phyloP scores from a whole-genome alignment of 92 coral and sea anemone species.

The Hydrozoanthus gracilis region DNA sequence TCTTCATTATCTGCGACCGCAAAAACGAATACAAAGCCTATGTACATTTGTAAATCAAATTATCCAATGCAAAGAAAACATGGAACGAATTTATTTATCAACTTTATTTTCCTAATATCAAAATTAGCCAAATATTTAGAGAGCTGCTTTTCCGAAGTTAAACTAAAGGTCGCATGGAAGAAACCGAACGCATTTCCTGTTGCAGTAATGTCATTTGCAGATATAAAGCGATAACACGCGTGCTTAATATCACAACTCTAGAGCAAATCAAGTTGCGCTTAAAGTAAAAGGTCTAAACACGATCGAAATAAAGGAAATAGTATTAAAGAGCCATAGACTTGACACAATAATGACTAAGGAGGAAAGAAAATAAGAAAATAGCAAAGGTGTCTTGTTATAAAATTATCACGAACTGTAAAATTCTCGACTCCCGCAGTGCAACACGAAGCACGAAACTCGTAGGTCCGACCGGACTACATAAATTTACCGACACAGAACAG shows the following conservation, averaged over 20 bases:
- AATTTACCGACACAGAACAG: background rate
- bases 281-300: background rate
- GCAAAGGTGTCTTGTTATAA: background rate
- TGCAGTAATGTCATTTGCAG: background rate
- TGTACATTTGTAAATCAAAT: slow-evolving; percentile 12
- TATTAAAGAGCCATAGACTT: background rate
- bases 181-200: slow-evolving; percentile 5
- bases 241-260: background rate
- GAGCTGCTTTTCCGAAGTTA: background rate
- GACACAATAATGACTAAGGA: background rate
- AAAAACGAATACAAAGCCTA: background rate
- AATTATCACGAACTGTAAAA: background rate
- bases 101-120: slow-evolving; percentile 21
- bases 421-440: slow-evolving; percentile 18
- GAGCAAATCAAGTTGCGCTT: background rate
- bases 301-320: background rate
- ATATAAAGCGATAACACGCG: background rate
- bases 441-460: background rate
- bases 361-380: background rate
- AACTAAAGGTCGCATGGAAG: background rate
- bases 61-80: slow-evolving; percentile 26
- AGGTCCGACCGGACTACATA: background rate
- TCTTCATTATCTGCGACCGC: slow-evolving; percentile 31
- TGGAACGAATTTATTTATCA: slow-evolving; percentile 23
- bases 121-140: slow-evolving; percentile 28